Evolutionary conservation across 2,797 vertebrate species (phyloP).

Genomic region (Pangasius krempfi): DNA sequence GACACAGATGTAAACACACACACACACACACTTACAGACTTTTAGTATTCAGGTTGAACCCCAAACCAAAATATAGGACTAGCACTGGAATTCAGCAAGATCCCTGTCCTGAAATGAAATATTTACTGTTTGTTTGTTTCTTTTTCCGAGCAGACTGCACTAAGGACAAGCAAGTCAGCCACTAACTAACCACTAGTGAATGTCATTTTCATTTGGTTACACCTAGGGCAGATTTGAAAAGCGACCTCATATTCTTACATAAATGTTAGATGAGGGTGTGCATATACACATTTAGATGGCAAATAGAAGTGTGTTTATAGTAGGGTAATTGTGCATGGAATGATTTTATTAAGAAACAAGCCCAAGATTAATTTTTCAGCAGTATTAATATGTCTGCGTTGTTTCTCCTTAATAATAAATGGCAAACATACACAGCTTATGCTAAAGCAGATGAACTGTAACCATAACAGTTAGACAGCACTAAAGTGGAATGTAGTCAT

Average conservation of each 20-base stretch:
- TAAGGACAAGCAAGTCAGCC: constrained; percentile 12
- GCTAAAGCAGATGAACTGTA: background rate
- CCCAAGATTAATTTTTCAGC: background rate
- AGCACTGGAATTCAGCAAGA: background rate
- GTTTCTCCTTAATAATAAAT: constrained; percentile 25
- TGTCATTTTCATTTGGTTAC: constrained; percentile 38
- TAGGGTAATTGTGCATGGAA: constrained; percentile 12
- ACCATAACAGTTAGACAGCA: background rate
- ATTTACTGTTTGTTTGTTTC: constrained; percentile 26
- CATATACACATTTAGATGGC: background rate
- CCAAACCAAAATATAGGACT: constrained; percentile 17
- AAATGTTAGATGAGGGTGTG: constrained; percentile 18
- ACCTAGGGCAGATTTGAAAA: constrained; percentile 43
- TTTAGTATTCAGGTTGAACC: constrained; percentile 20
- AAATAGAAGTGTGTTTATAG: background rate
- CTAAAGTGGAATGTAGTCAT: constrained; percentile 4
- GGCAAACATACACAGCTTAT: background rate
- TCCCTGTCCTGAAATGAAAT: constrained; percentile 8
- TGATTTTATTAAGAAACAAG: background rate
- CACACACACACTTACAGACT: background rate
- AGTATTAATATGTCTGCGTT: constrained; percentile 11
- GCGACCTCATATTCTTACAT: background rate
- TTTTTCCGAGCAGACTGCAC: background rate
- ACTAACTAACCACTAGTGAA: constrained; percentile 22
- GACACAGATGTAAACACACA: constrained; percentile 3